These are phyloP conservation scores for Battus philenor DNA, from an alignment of 1,140 invertebrate species.

Conservation along the genomic window DNA sequence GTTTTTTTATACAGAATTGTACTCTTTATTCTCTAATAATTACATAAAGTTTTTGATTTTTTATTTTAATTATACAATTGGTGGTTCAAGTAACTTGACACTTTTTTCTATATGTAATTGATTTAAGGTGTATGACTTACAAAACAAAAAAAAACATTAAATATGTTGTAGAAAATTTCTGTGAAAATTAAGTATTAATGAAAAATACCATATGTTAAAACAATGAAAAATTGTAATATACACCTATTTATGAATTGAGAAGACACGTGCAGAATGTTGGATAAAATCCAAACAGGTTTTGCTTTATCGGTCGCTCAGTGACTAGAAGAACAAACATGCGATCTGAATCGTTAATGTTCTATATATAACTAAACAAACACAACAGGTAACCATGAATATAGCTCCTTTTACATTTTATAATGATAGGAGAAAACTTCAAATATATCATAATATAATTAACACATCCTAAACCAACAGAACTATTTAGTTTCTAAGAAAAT, in stretches of 20 bases:
- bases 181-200: background rate
- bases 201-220: background rate
- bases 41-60: background rate
- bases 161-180: background rate
- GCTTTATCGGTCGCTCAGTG: conserved; percentile 6
- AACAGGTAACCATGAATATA: conserved; percentile 9
- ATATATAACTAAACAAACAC: conserved; percentile 1
- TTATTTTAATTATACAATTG: background rate
- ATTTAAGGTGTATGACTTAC: background rate
- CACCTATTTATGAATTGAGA: background rate
- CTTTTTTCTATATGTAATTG: background rate
- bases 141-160: background rate
- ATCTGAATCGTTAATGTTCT: conserved; percentile 9
- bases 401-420: too few relatives aligned
- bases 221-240: conserved; percentile 4
- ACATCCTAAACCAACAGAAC: too few relatives aligned
- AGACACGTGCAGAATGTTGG: conserved; percentile 8
- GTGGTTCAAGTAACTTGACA: background rate
- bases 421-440: too few relatives aligned
- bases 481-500: too few relatives aligned
- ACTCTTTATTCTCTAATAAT: background rate
- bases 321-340: conserved; percentile 8
- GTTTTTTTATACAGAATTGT: conserved; percentile 9
- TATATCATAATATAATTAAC: too few relatives aligned
- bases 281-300: conserved; percentile 10